Conservation (phyloP, 1,140 invertebrate genomes). For the Zaprionus gabonicus region DNA sequence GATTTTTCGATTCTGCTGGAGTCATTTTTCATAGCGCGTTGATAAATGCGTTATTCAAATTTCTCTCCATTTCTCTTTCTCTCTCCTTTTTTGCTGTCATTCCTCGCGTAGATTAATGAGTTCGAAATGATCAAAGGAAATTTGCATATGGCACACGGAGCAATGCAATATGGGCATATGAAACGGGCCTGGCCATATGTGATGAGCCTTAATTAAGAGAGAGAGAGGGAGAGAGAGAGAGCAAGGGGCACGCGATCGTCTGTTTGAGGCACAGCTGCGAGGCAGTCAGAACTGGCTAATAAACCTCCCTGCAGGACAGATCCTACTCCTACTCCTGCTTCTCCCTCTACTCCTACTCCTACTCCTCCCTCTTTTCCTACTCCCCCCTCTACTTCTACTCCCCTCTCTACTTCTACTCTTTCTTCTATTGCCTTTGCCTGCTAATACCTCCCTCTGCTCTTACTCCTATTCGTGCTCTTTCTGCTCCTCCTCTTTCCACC, state of each 20-base stretch:
- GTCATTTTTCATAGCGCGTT: constrained; percentile 53
- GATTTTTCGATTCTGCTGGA: not conserved
- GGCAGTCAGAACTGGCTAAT: not conserved
- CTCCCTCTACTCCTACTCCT: not conserved
- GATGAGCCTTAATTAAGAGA: constrained; percentile 61
- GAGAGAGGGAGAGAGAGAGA: not conserved
- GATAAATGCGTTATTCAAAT: constrained; percentile 62
- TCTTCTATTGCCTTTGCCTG: not conserved
- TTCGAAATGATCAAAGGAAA: constrained; percentile 33
- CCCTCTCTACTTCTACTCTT: not conserved
- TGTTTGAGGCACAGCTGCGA: not conserved
- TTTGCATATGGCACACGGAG: constrained; percentile 63
- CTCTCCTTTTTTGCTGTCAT: constrained; percentile 32
- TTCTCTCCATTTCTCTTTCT: not conserved
- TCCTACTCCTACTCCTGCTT: not conserved
- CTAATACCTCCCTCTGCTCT: not conserved
- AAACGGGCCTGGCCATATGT: constrained; percentile 54
- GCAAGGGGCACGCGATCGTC: constrained; percentile 38
- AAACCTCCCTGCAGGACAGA: constrained; percentile 8
- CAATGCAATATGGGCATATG: constrained; percentile 25
- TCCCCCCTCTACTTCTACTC: no score
- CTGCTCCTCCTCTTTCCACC: not conserved
- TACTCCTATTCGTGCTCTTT: not conserved
- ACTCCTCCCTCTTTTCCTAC: not conserved
- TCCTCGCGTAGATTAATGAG: constrained; percentile 65